Evolutionary conservation across 2,113 vertebrate genomes (phyloP).

Genomic region (Zingel zingel): DNA sequence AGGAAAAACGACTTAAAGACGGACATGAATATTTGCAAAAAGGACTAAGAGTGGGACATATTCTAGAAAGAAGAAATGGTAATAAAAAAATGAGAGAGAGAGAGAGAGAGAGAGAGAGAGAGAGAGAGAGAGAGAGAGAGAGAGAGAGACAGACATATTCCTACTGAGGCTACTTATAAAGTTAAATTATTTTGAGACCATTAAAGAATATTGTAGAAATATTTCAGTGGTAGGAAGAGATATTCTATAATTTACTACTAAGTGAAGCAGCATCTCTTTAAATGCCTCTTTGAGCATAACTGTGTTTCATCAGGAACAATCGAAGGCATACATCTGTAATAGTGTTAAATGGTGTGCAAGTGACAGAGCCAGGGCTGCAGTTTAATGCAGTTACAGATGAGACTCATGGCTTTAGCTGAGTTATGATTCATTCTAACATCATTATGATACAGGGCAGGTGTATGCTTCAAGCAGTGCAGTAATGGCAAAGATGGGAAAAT

Average conservation of each 20-base stretch:
- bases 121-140: too few relatives aligned
- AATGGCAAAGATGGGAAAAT: not conserved
- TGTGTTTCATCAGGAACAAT: not conserved
- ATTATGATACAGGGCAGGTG: not conserved
- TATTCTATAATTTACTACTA: not conserved
- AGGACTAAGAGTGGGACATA: not conserved
- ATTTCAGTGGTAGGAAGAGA: not conserved
- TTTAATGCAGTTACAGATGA: not conserved
- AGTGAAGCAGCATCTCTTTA: conserved; percentile 1
- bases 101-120: too few relatives aligned
- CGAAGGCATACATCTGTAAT: not conserved
- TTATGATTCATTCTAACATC: not conserved
- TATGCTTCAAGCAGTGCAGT: not conserved
- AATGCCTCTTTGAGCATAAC: not conserved
- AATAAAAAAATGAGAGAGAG: too few relatives aligned
- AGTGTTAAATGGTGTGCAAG: not conserved
- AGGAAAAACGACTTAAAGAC: not conserved
- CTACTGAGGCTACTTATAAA: not conserved
- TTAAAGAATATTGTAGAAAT: not conserved
- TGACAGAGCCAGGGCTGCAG: conserved; percentile 9
- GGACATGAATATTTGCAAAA: not conserved
- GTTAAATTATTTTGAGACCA: not conserved
- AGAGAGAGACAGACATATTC: too few relatives aligned
- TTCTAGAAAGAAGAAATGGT: not conserved
- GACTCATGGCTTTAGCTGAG: not conserved